Conservation (phyloP, 2,113 vertebrate species). For the Rhinolophus ferrumequinum region DNA sequence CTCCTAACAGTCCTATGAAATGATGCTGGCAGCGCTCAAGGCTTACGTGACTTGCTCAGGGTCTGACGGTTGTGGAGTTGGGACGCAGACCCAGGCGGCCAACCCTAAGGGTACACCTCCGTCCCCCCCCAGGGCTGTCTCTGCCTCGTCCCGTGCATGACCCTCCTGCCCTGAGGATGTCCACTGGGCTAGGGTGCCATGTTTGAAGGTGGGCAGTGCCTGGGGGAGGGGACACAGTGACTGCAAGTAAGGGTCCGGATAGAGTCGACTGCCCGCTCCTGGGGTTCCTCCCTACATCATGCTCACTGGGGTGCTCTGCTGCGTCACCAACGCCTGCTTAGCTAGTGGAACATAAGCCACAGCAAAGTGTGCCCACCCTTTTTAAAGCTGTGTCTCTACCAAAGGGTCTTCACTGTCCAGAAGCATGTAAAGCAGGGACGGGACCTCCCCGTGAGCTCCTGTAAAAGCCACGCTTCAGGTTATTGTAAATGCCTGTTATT, state of each 20-base stretch:
- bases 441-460: not conserved
- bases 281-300: not conserved
- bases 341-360: not conserved
- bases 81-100: not conserved
- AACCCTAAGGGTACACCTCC: not conserved
- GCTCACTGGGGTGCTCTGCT: rapidly evolving
- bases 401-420: not conserved
- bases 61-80: not conserved
- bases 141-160: too few species aligned
- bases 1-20: not conserved
- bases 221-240: rapidly evolving
- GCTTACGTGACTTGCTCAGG: not conserved
- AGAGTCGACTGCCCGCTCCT: not conserved
- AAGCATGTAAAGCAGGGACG: not conserved
- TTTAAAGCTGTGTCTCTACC: not conserved
- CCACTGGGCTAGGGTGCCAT: not conserved
- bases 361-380: not conserved
- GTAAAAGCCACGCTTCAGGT: not conserved
- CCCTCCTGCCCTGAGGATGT: not conserved
- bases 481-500: too few species aligned
- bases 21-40: not conserved
- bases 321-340: not conserved
- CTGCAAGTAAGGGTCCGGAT: too few species aligned
- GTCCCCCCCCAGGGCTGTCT: not conserved
- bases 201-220: too few species aligned